Base-by-base conservation (phyloP, 2,888 invertebrate species). In the Standfussiana lucernea region DNA sequence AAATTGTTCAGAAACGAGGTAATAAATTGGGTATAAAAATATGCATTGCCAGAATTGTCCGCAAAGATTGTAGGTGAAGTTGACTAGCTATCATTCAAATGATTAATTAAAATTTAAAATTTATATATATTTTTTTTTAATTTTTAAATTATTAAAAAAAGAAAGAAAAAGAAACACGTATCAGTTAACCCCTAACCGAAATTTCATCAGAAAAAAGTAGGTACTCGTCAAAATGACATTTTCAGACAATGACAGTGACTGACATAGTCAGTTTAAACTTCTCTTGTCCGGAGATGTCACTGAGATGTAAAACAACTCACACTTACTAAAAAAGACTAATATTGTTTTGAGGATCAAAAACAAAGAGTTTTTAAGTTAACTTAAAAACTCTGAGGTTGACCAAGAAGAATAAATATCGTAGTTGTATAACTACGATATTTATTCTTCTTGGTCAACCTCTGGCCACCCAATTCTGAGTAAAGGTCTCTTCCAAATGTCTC, bases 361-460 rank as follows among this genome's bases (percentile, higher is more conserved):
- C 7, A 75, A 61, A n/a, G 18, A 75, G 13, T 45, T n/a, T 72
- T 74, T 35, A 45, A 59, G n/a, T n/a, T n/a, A n/a, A n/a, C n/a
- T n/a, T n/a, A n/a, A n/a, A n/a, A n/a, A n/a, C n/a, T n/a, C n/a
- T n/a, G n/a, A 50, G 50, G 4, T 28, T 15, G 15, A 7, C 56
- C 7, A 28, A 28, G 7, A 56, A 8, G 32, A 8, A 59, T 59
- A 8, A 59, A 59, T 59, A 32, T 21, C 8, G 8, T 59, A 59
- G n/a, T n/a, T n/a, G n/a, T n/a, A n/a, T n/a, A n/a, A n/a, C n/a
- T 59, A 59, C 8, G 8, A 21, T 32, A 59, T 59, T 59, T 8
- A 59, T 59, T 8, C 32, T 8, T 56, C 7, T 28, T 28, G 7
- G 56, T 7, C 15, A 15, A 28, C 4, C 50, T 50, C n/a, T 15